phyloP scores from a whole-genome alignment of 2,888 invertebrate species.

The Stenodera caucasica region DNA sequence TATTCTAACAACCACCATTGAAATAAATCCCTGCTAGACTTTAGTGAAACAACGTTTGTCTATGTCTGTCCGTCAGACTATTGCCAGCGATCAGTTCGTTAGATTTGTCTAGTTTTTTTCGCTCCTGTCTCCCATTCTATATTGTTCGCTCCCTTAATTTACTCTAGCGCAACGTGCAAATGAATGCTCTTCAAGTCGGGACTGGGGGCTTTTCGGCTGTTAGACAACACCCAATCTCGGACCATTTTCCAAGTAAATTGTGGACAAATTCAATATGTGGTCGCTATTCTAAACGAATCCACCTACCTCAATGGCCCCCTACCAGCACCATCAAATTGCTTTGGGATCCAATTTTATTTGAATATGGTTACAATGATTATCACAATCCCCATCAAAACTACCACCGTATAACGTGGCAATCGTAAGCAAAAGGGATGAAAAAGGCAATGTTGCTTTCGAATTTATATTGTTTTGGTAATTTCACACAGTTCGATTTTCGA shows the following conservation, averaged over 20 bases:
- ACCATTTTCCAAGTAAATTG: background rate
- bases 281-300: background rate
- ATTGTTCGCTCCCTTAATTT: constrained; percentile 26
- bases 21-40: constrained; percentile 33
- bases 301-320: background rate
- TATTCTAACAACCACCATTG: constrained; percentile 1
- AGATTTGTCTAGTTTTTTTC: constrained; percentile 14
- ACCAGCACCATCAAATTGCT: background rate
- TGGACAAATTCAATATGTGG: background rate
- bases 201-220: background rate
- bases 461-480: background rate
- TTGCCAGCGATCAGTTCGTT: constrained; percentile 28
- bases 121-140: background rate
- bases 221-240: background rate
- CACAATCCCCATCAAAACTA: background rate
- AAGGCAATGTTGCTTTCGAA: background rate
- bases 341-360: background rate
- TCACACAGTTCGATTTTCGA: background rate
- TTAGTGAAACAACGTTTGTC: constrained; percentile 35
- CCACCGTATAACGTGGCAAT: background rate
- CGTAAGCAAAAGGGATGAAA: background rate
- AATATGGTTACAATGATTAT: background rate
- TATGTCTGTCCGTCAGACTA: constrained; percentile 34
- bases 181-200: constrained; percentile 21
- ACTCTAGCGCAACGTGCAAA: constrained; percentile 26